phyloP scores from a whole-genome alignment of 2,797 vertebrate species.

The Cynodonichthys magdalenae region DNA sequence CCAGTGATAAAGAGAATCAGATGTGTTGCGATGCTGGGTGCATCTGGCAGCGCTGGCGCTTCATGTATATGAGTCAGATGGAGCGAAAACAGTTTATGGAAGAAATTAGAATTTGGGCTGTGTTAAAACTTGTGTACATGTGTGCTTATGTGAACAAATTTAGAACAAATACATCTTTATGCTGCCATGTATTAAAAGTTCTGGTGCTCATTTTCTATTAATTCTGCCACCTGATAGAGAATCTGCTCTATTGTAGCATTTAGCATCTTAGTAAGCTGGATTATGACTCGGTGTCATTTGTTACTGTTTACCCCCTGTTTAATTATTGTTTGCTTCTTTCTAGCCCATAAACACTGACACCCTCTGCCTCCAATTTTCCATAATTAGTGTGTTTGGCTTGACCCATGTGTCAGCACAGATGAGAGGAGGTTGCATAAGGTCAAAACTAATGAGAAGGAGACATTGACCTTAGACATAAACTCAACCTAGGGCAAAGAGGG shows the following conservation, averaged over 20 bases:
- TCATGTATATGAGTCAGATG: slow-evolving; percentile 44
- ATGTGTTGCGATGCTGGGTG: slow-evolving; percentile 59
- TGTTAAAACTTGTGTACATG: background rate
- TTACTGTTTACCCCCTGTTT: slow-evolving; percentile 58
- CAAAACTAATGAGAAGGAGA: slow-evolving; percentile 74
- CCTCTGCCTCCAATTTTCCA: slow-evolving; percentile 36
- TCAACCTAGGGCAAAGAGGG: slow-evolving; percentile 53
- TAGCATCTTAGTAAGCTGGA: slow-evolving; percentile 7
- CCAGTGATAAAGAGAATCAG: slow-evolving; percentile 66
- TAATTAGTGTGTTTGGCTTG: slow-evolving; percentile 71
- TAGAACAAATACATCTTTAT: background rate
- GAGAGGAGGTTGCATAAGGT: slow-evolving; percentile 68
- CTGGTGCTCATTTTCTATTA: slow-evolving; percentile 25
- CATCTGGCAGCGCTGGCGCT: slow-evolving; percentile 39
- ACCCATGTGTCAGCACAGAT: slow-evolving; percentile 62
- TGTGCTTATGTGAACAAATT: slow-evolving; percentile 11
- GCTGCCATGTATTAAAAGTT: background rate
- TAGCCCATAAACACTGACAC: slow-evolving; percentile 58
- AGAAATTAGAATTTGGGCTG: slow-evolving; percentile 36
- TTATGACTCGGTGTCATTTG: slow-evolving; percentile 32
- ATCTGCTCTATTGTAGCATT: background rate
- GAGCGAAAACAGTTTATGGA: slow-evolving; percentile 39
- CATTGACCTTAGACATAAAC: slow-evolving; percentile 60
- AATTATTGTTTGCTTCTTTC: slow-evolving; percentile 68
- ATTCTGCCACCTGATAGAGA: background rate